Percentiles rank a stretch among this genome's conserved stretches.
Conservation (phyloP, 2,797 vertebrate species). For the Kryptolebias ocellatus region DNA sequence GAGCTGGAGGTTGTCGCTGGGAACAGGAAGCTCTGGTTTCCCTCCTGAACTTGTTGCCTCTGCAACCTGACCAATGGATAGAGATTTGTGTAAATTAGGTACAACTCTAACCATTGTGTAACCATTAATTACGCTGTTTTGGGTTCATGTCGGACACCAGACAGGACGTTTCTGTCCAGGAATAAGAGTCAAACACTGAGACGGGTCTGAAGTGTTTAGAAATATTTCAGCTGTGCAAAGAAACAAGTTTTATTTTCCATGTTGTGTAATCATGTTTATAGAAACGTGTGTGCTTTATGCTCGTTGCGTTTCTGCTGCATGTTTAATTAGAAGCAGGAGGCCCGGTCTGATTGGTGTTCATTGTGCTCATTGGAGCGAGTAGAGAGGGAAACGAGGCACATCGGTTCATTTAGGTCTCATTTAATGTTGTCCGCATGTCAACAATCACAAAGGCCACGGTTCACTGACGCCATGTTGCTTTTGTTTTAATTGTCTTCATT, state of each 20-base stretch:
- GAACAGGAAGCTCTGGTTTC: too few relatives aligned
- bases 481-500: neutral
- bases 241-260: neutral
- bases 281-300: neutral
- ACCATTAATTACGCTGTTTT: too few relatives aligned
- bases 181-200: too few relatives aligned
- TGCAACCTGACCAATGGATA: too few relatives aligned
- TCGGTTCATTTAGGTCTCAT: conserved; percentile 28
- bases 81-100: too few relatives aligned
- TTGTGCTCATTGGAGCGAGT: neutral
- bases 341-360: neutral
- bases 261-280: neutral
- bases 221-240: neutral
- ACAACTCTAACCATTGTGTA: too few relatives aligned
- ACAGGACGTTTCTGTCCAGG: neutral
- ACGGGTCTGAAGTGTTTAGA: neutral
- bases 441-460: neutral
- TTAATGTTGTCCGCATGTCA: conserved; percentile 1
- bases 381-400: conserved; percentile 1
- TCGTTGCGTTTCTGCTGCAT: neutral
- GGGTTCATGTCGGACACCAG: too few relatives aligned
- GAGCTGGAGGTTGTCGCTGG: too few relatives aligned
- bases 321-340: neutral
- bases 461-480: neutral
- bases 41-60: too few relatives aligned